Evolutionary conservation across 2,888 invertebrate species (phyloP).

Genomic region (Sminthurinus aureus): DNA sequence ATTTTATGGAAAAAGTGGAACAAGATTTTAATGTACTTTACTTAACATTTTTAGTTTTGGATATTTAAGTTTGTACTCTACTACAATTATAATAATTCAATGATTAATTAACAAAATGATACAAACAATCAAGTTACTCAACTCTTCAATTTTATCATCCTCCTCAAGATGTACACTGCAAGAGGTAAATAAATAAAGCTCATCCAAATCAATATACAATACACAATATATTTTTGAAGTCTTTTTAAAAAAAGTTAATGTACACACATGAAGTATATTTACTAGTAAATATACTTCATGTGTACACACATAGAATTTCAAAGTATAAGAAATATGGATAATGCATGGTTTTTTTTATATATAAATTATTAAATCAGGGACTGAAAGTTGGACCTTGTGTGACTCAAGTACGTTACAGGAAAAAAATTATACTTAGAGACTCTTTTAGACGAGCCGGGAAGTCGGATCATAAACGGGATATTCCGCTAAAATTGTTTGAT

Average conservation of each 20-base stretch:
- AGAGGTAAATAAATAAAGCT: not conserved
- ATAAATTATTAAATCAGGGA: constrained; percentile 3
- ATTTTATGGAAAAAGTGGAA: too few species aligned
- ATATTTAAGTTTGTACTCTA: too few species aligned
- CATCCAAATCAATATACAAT: too few species aligned
- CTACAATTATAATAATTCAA: too few species aligned
- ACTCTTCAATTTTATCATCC: not conserved
- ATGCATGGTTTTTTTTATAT: not conserved
- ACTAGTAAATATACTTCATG: too few species aligned
- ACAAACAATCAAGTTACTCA: not conserved
- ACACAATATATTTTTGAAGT: too few species aligned
- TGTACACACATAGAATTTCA: too few species aligned
- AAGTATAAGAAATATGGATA: too few species aligned
- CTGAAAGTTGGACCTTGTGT: not conserved
- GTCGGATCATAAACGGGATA: not conserved
- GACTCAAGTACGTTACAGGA: not conserved
- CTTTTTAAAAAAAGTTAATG: too few species aligned
- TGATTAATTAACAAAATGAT: not conserved
- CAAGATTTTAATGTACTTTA: too few species aligned
- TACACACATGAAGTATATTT: too few species aligned
- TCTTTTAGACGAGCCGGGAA: not conserved
- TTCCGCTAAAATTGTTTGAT: not conserved
- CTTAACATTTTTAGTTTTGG: too few species aligned
- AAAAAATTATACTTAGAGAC: not conserved
- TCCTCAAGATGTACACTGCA: not conserved